These are phyloP conservation scores for Eurypyga helias DNA, from an alignment of 2,113 vertebrate species.

Conservation along the genomic window DNA sequence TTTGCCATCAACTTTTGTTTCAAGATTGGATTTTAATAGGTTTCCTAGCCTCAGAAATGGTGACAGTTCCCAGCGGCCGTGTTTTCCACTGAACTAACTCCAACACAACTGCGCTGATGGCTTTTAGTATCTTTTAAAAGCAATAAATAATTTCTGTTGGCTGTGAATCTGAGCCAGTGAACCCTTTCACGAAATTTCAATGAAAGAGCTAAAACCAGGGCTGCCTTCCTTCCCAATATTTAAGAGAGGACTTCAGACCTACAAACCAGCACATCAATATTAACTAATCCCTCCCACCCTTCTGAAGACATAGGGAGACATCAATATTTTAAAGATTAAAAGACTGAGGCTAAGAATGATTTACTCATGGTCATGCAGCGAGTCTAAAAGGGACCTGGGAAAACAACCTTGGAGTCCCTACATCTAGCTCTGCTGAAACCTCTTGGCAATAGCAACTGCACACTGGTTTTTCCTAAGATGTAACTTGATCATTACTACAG, in stretches of 20 bases:
- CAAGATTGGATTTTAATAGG: not conserved
- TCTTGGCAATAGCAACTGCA: not conserved
- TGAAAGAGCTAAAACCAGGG: not conserved
- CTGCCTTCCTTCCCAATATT: not conserved
- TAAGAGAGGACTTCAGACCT: not conserved
- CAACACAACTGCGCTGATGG: not conserved
- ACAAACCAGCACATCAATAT: not conserved
- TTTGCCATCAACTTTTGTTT: not conserved
- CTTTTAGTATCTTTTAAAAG: not conserved
- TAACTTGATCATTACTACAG: not conserved
- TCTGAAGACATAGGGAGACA: not conserved
- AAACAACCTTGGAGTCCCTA: not conserved
- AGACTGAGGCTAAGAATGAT: not conserved
- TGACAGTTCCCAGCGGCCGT: not conserved
- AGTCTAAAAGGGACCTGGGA: not conserved
- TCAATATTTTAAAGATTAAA: not conserved
- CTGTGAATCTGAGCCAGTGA: not conserved
- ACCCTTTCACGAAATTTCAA: not conserved
- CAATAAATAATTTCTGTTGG: not conserved
- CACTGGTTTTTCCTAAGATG: not conserved
- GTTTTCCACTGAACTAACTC: not conserved
- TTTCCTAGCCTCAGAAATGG: not conserved
- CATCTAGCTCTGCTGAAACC: not conserved
- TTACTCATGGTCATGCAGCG: rapidly evolving
- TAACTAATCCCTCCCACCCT: not conserved